Conservation (phyloP, 2,113 vertebrate genomes). For the Lophius piscatorius region DNA sequence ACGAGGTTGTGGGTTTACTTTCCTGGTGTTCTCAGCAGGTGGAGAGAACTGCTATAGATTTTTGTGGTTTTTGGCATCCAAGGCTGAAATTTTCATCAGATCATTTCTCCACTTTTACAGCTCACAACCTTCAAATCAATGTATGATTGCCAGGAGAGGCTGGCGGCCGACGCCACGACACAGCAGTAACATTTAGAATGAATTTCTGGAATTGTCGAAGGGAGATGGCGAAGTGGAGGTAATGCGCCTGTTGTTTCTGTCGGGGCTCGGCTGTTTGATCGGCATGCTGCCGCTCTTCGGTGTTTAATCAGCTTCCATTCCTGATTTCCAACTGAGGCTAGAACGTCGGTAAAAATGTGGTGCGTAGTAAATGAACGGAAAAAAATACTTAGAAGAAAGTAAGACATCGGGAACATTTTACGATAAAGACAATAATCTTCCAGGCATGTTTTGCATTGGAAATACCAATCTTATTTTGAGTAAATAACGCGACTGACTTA, state of each 20-base stretch:
- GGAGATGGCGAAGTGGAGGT: constrained; percentile 25
- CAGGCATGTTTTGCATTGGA: too few relatives aligned
- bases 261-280: constrained; percentile 14
- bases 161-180: constrained; percentile 12
- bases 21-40: too few relatives aligned
- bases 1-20: too few relatives aligned
- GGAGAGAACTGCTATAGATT: constrained; percentile 13
- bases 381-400: too few relatives aligned
- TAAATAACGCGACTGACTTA: too few relatives aligned
- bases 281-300: constrained; percentile 5
- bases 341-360: constrained; percentile 22
- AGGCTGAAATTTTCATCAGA: constrained; percentile 28
- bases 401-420: too few relatives aligned
- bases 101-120: constrained; percentile 22
- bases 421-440: too few relatives aligned
- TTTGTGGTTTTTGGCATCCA: constrained; percentile 15
- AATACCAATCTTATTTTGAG: too few relatives aligned
- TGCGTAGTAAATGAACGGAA: constrained; percentile 20
- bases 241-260: constrained; percentile 9
- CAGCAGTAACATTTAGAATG: constrained; percentile 1
- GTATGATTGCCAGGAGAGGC: constrained; percentile 1
- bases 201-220: constrained; percentile 17
- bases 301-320: constrained; percentile 28
- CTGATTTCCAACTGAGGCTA: constrained; percentile 21
- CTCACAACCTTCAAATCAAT: constrained; percentile 22